phyloP scores from a whole-genome alignment of 2,888 invertebrate species.

The Conchocele bisecta region DNA sequence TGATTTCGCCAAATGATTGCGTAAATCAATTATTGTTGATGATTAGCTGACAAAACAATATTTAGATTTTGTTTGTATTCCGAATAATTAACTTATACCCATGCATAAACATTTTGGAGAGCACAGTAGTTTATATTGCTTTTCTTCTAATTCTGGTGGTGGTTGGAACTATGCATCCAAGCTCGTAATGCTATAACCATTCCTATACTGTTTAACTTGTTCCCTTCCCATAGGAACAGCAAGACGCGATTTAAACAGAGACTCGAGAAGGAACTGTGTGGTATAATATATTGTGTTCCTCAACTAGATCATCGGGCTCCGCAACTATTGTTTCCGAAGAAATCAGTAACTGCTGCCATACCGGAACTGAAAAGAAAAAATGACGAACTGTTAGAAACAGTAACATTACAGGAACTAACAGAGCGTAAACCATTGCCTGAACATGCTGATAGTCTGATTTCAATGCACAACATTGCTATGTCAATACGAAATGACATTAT shows the following conservation, averaged over 20 bases:
- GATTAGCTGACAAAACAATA: too few species aligned
- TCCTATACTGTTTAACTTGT: too few species aligned
- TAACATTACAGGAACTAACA: background rate
- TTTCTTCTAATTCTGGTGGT: too few species aligned
- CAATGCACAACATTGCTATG: background rate
- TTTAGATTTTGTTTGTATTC: too few species aligned
- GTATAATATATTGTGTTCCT: background rate
- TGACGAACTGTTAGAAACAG: conserved; percentile 2
- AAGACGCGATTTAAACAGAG: background rate
- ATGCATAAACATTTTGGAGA: too few species aligned
- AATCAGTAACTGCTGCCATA: background rate
- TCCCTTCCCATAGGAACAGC: background rate
- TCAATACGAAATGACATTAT: conserved; percentile 1
- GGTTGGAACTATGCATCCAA: too few species aligned
- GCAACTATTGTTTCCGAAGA: background rate
- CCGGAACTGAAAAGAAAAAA: background rate
- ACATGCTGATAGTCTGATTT: background rate
- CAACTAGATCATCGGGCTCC: background rate
- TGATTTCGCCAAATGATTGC: too few species aligned
- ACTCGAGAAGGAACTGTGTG: background rate
- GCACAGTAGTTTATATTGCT: too few species aligned
- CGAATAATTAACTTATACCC: too few species aligned
- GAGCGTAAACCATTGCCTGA: background rate
- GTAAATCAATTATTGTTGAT: too few species aligned
- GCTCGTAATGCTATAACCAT: too few species aligned